Base-by-base conservation (phyloP, 2,797 vertebrate species). In the Chaunax sp. region DNA sequence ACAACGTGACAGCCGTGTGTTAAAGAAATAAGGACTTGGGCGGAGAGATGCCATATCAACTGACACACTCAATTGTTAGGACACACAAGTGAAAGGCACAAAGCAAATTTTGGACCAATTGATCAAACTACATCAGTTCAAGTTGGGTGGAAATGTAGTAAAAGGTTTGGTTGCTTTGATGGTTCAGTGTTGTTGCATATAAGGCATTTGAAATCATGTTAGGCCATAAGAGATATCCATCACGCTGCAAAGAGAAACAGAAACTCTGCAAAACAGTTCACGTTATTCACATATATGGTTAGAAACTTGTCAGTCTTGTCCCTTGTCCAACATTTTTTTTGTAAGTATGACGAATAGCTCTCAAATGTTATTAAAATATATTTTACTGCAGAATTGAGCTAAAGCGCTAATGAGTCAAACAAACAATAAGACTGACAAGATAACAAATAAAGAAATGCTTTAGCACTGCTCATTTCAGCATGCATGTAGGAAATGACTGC, bases 1-100 rank as follows among this genome's bases (percentile, higher is more conserved):
- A 69, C 47, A 70, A 72, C 19, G 74, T 80, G 77, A 64, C 79
- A 73, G 87, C 69, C 66, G 13, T 4, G 60, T 69, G 78, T 73
- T 79, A 57, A 61, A 77, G 6, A 72, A 37, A 23, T 6, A 72
- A 53, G 44, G 56, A 61, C 16, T 68, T 1, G 9, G 41, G 44
- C 69, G 26, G 26, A 28, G 59, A 46, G 58, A 55, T 33, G 74
- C 56, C 25, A 28, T 23, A 30, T 22, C 59, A 69, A 13, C 64
- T 14, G 61, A 55, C 33, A 58, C 19, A 51, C 26, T 38, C 23
- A 43, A 8, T 51, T 9, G 47, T 54, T 35, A 16, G 28, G 26
- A 40, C 0, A 3, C 28, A 15, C 13, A 16, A 53, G 23, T 18
- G 12, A 38, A 40, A 37, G 19, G n/a, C 54, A 52, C 14, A 3